These are phyloP conservation scores for Morone saxatilis DNA, from an alignment of 2,113 vertebrate species.

Conservation along the genomic window DNA sequence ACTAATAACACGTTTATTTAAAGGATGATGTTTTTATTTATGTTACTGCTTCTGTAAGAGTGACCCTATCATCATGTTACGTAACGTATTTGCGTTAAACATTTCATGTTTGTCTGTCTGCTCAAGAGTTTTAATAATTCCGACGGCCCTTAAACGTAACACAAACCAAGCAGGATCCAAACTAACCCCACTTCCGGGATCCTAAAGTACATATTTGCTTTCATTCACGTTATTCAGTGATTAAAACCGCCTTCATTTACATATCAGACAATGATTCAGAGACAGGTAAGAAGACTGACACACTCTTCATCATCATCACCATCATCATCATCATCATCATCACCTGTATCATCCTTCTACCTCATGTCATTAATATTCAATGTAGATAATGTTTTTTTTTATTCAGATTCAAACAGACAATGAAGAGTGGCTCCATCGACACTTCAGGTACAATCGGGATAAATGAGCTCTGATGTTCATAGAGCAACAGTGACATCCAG, in stretches of 20 bases:
- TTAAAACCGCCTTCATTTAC: neutral
- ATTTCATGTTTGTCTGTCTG: neutral
- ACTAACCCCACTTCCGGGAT: conserved; percentile 71
- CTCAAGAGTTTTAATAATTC: fast-evolving
- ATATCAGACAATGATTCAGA: fast-evolving
- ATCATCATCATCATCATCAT: neutral
- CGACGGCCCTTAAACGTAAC: conserved; percentile 21
- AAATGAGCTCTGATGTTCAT: neutral
- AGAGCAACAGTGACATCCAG: conserved; percentile 31
- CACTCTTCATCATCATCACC: neutral
- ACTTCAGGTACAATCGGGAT: conserved; percentile 13
- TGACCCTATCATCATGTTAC: neutral
- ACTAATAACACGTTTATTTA: no score
- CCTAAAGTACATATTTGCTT: conserved; percentile 54
- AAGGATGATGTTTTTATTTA: no score
- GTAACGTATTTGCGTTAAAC: neutral
- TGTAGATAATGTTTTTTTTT: neutral
- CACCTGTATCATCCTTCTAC: neutral
- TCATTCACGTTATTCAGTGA: neutral
- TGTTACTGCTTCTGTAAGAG: neutral
- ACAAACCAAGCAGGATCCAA: conserved; percentile 69
- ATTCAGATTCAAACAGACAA: neutral
- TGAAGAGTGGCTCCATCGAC: neutral
- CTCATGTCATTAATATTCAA: neutral
- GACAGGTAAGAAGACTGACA: neutral